A percentile compares a stretch with the other conserved stretches of the same genome.
phyloP scores from a whole-genome alignment of 1,140 invertebrate genomes.

The roundworm (Caenorhabditis elegans) region DNA sequence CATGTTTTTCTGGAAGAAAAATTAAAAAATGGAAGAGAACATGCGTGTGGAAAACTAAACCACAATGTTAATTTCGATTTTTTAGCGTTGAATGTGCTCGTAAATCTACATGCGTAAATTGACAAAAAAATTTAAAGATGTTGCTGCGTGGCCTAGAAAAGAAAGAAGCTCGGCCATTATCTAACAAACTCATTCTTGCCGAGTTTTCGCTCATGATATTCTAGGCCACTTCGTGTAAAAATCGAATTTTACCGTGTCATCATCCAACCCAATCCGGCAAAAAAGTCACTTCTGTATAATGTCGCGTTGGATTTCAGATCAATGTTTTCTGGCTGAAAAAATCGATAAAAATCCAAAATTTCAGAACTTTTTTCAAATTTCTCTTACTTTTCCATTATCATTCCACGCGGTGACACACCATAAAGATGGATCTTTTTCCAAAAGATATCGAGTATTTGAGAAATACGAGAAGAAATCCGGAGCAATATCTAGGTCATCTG shows the following conservation, averaged over 20 bases:
- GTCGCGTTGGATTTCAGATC: not conserved
- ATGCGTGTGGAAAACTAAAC: no score
- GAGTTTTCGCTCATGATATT: no score
- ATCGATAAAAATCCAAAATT: conserved; percentile 12
- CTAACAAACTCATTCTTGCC: no score
- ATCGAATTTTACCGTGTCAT: conserved; percentile 59
- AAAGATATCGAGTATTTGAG: conserved; percentile 81
- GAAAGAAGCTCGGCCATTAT: no score
- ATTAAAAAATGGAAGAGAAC: no score
- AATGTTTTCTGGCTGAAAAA: conserved; percentile 30
- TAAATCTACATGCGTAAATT: no score
- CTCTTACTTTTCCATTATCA: conserved; percentile 89
- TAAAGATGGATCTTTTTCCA: conserved; percentile 80
- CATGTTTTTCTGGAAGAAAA: conserved; percentile 72
- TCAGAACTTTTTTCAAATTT: not conserved
- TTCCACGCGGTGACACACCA: conserved; percentile 91
- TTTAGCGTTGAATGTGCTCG: no score
- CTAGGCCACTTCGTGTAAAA: no score
- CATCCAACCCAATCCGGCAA: conserved; percentile 92
- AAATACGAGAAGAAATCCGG: conserved; percentile 98
- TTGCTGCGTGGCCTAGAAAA: no score
- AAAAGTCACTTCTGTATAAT: conserved; percentile 93
- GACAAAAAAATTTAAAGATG: no score
- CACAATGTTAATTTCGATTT: no score
- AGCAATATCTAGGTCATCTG: conserved; percentile 92